Evolutionary conservation across 2,797 vertebrate species (phyloP), one percentile per base, ranked within the genome.

Genomic region (Tamandua tetradactyla): DNA sequence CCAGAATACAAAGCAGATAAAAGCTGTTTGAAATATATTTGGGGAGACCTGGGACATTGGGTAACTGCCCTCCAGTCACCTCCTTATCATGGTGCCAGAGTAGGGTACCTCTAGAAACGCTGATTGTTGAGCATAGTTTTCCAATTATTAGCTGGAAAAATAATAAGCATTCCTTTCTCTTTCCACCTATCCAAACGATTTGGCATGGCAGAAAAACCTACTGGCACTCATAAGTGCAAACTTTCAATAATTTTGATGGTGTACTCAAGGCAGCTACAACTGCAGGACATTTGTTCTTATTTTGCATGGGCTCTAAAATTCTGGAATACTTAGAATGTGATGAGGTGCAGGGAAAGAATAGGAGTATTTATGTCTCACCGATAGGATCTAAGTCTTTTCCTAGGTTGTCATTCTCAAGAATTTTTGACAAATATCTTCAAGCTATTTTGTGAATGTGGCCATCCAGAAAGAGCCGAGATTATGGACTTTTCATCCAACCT

Each of bases 401-500:
- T 44, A 35, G 25, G 0, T 40, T 87, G 42, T 49, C 35, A 17
- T 87, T 87, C 74, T 79, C 44, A 62, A 27, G 32, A 52, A 18
- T 7, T 22, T 91, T 71, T 49, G 2, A 32, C 71, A 88, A 59
- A 87, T 68, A n/a, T 81, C 57, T 75, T 88, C 32, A 82, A 93
- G 32, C 4, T 44, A 37, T 85, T 79, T 72, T 57, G 47, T 75
- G 57, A 6, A 72, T 57, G 37, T 87, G 47, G 1, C 4, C 47
- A 52, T 93, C 12, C 23, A 82, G 42, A 68, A 91, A 35, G 17
- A 32, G 37, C n/a, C n/a, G 6, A 32, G 49, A 59, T 5, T 80
- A 5, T 10, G 7, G 30, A 11, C 88, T 97, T 59, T n/a, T 95
- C 93, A 96, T 74, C 35, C 90, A 89, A 13, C 3, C 89, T 61